These are phyloP conservation scores for human DNA, from an alignment of 2,113 vertebrate species.

Conservation along the genomic window DNA sequence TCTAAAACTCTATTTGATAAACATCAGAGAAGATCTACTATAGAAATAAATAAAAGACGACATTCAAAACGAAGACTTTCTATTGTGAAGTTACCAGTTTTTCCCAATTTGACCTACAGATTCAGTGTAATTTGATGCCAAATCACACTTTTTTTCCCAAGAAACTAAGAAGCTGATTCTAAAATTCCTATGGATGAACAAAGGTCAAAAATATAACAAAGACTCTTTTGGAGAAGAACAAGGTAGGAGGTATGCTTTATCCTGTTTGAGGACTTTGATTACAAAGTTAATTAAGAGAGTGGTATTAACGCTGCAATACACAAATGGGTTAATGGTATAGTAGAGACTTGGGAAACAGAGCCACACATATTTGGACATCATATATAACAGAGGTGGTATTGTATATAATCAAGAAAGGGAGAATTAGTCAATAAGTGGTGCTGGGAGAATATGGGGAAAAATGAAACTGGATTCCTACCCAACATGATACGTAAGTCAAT, in stretches of 20 bases:
- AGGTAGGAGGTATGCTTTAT: background rate
- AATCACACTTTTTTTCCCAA: background rate
- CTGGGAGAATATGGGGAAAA: background rate
- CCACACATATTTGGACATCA: background rate
- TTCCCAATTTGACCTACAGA: background rate
- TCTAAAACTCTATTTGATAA: background rate
- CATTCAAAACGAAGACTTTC: background rate
- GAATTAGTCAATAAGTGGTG: background rate
- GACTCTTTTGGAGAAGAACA: background rate
- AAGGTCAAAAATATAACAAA: constrained; percentile 4
- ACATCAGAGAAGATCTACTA: background rate
- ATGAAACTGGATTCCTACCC: background rate
- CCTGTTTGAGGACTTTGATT: background rate
- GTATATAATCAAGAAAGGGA: background rate
- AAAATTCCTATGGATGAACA: background rate
- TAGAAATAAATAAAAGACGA: background rate
- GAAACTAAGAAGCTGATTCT: background rate
- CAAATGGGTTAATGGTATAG: background rate
- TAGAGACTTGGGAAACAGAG: background rate
- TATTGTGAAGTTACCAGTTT: background rate
- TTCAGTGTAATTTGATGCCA: background rate
- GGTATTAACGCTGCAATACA: background rate
- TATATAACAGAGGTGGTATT: background rate
- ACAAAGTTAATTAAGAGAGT: background rate
- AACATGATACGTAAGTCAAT: background rate